Percentiles rank a stretch among this genome's conserved stretches.
phyloP scores from a whole-genome alignment of 2,113 vertebrate species.

The Okapia johnstoni region DNA sequence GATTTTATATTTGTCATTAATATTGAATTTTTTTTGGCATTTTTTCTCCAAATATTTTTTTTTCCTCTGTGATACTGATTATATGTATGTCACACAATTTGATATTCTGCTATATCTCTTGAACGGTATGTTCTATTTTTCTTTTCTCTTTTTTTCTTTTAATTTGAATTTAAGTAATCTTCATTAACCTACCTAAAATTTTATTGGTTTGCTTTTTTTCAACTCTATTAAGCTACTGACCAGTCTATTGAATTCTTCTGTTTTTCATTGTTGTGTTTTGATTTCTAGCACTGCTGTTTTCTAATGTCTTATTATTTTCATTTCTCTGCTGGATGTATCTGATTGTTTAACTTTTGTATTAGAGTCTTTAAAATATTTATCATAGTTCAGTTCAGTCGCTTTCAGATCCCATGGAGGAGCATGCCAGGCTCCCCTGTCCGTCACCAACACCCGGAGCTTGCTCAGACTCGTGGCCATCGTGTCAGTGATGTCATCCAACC shows the following conservation, averaged over 20 bases:
- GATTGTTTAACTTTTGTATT: background rate
- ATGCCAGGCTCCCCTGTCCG: background rate
- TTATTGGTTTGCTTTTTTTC: background rate
- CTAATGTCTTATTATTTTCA: background rate
- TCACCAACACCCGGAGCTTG: background rate
- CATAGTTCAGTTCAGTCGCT: background rate
- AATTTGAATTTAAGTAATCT: background rate
- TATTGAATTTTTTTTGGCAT: background rate
- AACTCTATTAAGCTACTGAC: background rate
- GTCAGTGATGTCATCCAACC: background rate
- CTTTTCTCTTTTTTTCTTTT: background rate
- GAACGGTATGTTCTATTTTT: background rate
- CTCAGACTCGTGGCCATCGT: background rate
- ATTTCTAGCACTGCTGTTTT: background rate
- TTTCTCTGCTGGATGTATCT: background rate
- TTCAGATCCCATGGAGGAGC: background rate
- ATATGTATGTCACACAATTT: background rate
- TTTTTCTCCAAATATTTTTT: background rate
- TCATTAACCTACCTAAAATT: background rate
- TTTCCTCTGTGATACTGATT: background rate
- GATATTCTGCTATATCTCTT: background rate
- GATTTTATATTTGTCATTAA: background rate
- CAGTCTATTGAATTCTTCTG: background rate
- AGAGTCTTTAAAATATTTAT: background rate
- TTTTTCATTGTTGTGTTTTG: background rate